These are phyloP conservation scores for Argyrosomus japonicus DNA, from an alignment of 2,113 vertebrate genomes.

Conservation along the genomic window DNA sequence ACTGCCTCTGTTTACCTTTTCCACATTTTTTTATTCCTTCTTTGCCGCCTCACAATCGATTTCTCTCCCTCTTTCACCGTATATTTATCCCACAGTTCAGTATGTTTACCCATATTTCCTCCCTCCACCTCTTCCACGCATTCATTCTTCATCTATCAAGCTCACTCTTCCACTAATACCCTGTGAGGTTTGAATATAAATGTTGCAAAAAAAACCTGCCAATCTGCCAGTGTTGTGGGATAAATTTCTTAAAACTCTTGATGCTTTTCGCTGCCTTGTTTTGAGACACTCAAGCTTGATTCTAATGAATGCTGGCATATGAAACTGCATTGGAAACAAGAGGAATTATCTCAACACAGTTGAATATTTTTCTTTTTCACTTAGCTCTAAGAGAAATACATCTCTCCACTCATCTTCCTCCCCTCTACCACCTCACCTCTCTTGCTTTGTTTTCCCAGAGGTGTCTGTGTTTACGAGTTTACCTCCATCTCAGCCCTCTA, in stretches of 20 bases:
- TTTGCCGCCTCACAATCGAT: neutral
- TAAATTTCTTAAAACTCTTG: neutral
- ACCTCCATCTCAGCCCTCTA: neutral
- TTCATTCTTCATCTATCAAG: conserved; percentile 24
- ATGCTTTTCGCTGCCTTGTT: conserved; percentile 3
- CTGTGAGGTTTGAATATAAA: conserved; percentile 18
- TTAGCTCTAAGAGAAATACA: neutral
- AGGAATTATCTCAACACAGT: neutral
- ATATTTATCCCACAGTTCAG: conserved; percentile 12
- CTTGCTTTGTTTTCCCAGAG: neutral
- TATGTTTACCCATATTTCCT: conserved; percentile 35
- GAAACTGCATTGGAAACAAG: conserved; percentile 10
- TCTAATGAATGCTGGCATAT: conserved; percentile 15
- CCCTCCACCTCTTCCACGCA: neutral
- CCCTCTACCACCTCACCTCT: neutral
- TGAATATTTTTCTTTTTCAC: neutral
- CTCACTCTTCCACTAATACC: conserved; percentile 6
- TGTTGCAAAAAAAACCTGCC: conserved; percentile 18
- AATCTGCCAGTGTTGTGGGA: neutral
- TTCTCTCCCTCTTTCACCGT: conserved; percentile 14
- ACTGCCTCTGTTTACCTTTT: conserved; percentile 17
- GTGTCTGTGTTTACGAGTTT: conserved; percentile 6
- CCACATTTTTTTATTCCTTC: conserved; percentile 13
- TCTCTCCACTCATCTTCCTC: neutral
- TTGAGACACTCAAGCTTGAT: conserved; percentile 4